Evolutionary conservation across 2,888 invertebrate species (phyloP), one percentile per base, ranked within the genome.

Genomic region (Caenorhabditis sp.): DNA sequence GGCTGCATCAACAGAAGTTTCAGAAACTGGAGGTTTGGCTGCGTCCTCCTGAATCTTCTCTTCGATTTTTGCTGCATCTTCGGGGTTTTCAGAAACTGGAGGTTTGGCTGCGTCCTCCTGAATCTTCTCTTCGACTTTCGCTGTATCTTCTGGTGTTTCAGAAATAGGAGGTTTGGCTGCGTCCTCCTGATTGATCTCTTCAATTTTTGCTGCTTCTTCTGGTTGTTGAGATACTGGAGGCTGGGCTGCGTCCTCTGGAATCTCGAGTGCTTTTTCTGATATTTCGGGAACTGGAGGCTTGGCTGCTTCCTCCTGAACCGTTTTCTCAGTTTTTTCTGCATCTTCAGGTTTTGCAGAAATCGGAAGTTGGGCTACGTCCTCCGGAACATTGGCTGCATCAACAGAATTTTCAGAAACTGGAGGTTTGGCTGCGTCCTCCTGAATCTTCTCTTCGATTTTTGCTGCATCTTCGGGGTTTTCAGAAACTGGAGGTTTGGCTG

Each of bases 351-450:
- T 59, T 52, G 59, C 59, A 36, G 59, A 25, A 20, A 38, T 21
- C 38, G 26, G 52, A 27, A 14, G 43, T 43, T 43, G 5, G 43
- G 61, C 70, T 65, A 60, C 70, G 8, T 23, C 21, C 59, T 63
- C 70, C 21, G 49, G 52, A 50, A 20, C 12, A n/a, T 27, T 26
- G 20, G 52, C 59, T 59, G 43, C 43, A 38, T 59, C 49, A n/a
- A 23, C 64, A n/a, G 25, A 38, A 23, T 17, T 59, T 38, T 43
- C 25, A 43, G 12, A 8, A 12, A 26, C 57, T 7, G 31, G 31
- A 31, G 10, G 8, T 25, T 26, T 27, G 26, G 57, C 50, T n/a
- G 20, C 50, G 20, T 4, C 14, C 4, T 50, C 20, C 23, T n/a
- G 20, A 17, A 20, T 49, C 53, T 53, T 52, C 38, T 26, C 36